Evolutionary conservation across 1,140 invertebrate genomes (phyloP), one percentile per base, ranked within the genome.

Genomic region (Ooceraea biroi): DNA sequence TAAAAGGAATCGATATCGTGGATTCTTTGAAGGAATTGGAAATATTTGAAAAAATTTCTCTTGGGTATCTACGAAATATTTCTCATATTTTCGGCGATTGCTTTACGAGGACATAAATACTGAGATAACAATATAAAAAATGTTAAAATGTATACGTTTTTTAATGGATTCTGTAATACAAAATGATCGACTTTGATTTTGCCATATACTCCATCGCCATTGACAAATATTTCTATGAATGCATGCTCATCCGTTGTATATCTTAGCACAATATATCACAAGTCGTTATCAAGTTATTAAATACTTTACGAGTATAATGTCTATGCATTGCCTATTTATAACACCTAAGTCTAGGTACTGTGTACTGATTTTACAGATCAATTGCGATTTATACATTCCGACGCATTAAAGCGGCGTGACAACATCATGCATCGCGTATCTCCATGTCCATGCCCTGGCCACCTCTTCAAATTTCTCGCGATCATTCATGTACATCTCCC

Each of bases 341-440:
- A 36, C 36, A 36, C 7, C 36, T 36, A 36, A 36, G 10, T 36
- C n/a, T 63, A 76, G 8, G 30, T 52, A 65, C n/a, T 65, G 22
- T 36, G 36, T 17, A 69, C 60, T 55, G 74, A 82, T 61, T 82
- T 74, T 55, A 61, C 14, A 8, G 17, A 50, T 63, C 8, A 27
- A 61, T 74, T 44, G 19, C 12, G 50, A 72, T 74, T 83, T 74
- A 85, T 63, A 73, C 84, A 80, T 58, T 19, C 48, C 11, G 3
- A 19, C 82, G 25, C 19, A 87, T 84, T 93, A 94, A 8, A 88
- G 86, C 22, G 93, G 94, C n/a, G 95, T 94, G 80, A 97, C 94
- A 57, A 97, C 94, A 94, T 98, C 98, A 88, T 97, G 96, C 97
- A 98, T 99, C 8, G 98, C 98, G 95, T 98, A 98, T 89, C 97